Evolutionary conservation across 2,797 vertebrate genomes (phyloP), one percentile per base, ranked within the genome.

Genomic region (Trachops cirrhosus): DNA sequence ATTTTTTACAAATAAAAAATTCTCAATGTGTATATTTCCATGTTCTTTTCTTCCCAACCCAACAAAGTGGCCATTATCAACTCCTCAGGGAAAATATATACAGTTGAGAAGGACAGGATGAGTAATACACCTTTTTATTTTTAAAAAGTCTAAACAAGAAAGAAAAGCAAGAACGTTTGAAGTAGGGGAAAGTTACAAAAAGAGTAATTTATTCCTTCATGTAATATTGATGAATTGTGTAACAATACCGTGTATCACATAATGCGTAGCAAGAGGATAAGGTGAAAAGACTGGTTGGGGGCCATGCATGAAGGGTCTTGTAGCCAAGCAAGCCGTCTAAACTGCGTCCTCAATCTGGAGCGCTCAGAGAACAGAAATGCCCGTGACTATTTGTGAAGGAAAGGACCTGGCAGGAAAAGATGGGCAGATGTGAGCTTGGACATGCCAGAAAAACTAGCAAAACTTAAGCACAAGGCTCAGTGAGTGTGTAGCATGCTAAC

Each of bases 131-230:
- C 9, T 92, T 83, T 7, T 18, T 12, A 32, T 71, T 74, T 86
- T 70, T 46, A 64, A 83, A 92, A 89, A 96, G 24, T 5, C 44
- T 59, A 48, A 85, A 62, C 29, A 44, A 52, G 15, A 21, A 26
- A 62, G 11, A 89, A 83, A 46, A 12, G 48, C 1, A 83, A 82
- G 9, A 59, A 68, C 54, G 0, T 80, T 48, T 90, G 46, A 94
- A 93, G 70, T 73, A 59, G 2, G 9, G 1, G 75, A 41, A 59
- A 74, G 41, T 91, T 70, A 64, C 9, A 34, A 48, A 39, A 44
- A 24, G 34, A 67, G 15, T 70, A 2, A 85, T 24, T 44, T 34
- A 54, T 32, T 75, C 52, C 54, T 48, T 64, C 5, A 4, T 46
- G 3, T 3, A 39, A 2, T 29, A 22, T 11, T 18, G 22, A 93